Evolutionary conservation across 2,888 invertebrate species (phyloP).

Genomic region (Pilophorus perplexus): DNA sequence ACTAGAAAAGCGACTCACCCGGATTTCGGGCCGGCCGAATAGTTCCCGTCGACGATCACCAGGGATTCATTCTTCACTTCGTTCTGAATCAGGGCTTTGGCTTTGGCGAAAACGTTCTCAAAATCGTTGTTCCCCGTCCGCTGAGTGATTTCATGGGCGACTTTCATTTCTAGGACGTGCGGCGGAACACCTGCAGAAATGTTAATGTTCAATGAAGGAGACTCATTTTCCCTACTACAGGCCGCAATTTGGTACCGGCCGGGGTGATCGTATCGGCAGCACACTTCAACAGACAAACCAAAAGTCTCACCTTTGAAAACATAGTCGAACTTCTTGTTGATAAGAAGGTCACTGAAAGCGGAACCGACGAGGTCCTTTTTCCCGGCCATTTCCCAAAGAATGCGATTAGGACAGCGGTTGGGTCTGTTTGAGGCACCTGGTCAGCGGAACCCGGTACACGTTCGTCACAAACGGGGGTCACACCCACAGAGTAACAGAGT

Average conservation of each 20-base stretch:
- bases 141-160: neutral
- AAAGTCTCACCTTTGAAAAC: neutral
- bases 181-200: slow-evolving; percentile 18
- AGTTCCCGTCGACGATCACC: slow-evolving; percentile 11
- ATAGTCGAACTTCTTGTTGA: neutral
- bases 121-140: neutral
- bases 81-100: slow-evolving; percentile 4
- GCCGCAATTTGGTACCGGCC: too few relatives aligned
- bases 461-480: too few relatives aligned
- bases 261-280: too few relatives aligned
- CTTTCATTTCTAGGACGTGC: neutral
- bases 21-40: slow-evolving; percentile 20
- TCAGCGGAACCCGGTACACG: too few relatives aligned
- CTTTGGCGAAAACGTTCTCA: neutral
- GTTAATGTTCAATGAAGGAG: neutral
- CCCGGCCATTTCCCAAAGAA: too few relatives aligned
- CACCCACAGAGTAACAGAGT: too few relatives aligned
- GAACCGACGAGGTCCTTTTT: neutral
- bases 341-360: neutral
- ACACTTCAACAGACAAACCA: too few relatives aligned
- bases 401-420: too few relatives aligned
- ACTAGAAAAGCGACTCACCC: too few relatives aligned
- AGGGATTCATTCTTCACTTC: slow-evolving; percentile 25
- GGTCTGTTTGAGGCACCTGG: too few relatives aligned
- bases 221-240: too few relatives aligned